Evolutionary conservation across 30 jellyfish, hydroid and myxozoan genomes (phyloP), one percentile per base, ranked within the genome.

Genomic region (Aurelia aurita): DNA sequence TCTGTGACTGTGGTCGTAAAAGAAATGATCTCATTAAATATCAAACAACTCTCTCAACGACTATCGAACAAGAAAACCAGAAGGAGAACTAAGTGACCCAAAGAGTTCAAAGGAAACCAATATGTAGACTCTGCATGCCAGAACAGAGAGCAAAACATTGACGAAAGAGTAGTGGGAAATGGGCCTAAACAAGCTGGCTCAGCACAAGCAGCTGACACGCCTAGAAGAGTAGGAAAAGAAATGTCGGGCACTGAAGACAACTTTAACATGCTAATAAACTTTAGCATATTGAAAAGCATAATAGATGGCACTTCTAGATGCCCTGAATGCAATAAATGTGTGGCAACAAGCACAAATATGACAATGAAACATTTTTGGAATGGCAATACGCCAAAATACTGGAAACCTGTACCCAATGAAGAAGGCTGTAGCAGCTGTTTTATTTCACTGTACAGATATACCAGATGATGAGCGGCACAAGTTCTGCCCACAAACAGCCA

Each of bases 351-450:
- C 39, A 23, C 54, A 15, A 31, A 86, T 27, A 7, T 55, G n/a
- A n/a, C n/a, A n/a, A n/a, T 32, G 90, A 72, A 76, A 87, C 75
- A 81, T 59, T 65, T 75, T 79, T 67, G 92, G 96, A n/a, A 77
- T 87, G 92, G 87, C 96, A 31, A 72, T 85, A 25, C 89, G 95
- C 43, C 85, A 85, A 63, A 85, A 73, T 44, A 61, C 85, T 51
- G 79, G 82, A 25, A 73, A 61, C 55, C 29, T 73, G 34, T 85
- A 85, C 67, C 91, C 95, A 27, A 85, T 74, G 91, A 85, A 74
- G 69, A 85, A 85, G 70, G 83, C 90, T 44, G 72, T 85, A 12
- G 95, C 91, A n/a, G 91, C 84, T 34, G 84, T 74, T 21, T 60
- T 85, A 54, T 74, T 58, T 66, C 95, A 85, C 47, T 85, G 95